A percentile compares a stretch with the other conserved stretches of the same genome.
These are phyloP conservation scores for Pentamera pediparva DNA, from an alignment of 53 echinoderm and acorn worm genomes.

Conservation along the genomic window DNA sequence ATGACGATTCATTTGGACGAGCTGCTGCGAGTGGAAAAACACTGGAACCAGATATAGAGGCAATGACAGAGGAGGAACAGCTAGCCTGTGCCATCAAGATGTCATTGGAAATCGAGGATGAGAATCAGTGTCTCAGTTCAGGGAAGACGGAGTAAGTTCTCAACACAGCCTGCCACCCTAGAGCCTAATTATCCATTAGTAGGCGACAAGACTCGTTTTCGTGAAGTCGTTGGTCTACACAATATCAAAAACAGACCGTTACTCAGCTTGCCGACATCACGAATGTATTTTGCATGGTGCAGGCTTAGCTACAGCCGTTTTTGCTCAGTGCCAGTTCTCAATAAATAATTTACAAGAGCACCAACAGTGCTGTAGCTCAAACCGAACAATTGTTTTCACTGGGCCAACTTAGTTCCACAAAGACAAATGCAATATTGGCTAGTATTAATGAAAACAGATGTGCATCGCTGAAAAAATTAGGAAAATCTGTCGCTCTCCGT, in stretches of 20 bases:
- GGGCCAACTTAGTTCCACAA: too few relatives aligned
- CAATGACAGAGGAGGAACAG: slow-evolving; percentile 12
- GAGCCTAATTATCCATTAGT: neutral
- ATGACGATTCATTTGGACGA: slow-evolving; percentile 8
- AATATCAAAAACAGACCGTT: neutral
- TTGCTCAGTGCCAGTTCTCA: neutral
- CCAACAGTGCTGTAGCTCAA: neutral
- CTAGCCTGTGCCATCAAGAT: slow-evolving; percentile 20
- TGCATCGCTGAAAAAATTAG: too few relatives aligned
- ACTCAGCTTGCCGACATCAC: neutral
- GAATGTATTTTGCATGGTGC: neutral
- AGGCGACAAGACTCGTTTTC: neutral
- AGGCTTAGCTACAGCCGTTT: neutral
- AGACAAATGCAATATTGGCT: too few relatives aligned
- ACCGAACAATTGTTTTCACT: neutral
- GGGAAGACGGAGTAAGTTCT: neutral
- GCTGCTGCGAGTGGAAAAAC: slow-evolving; percentile 9
- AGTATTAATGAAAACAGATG: too few relatives aligned
- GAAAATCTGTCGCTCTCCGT: too few relatives aligned
- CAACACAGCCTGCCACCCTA: neutral
- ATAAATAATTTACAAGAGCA: neutral
- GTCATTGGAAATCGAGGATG: slow-evolving; percentile 12
- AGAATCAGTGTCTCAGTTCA: neutral
- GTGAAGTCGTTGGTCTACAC: neutral
- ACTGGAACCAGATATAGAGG: slow-evolving; percentile 15